Evolutionary conservation across 2,113 vertebrate species (phyloP).

Genomic region (Rhabdomys dilectus): DNA sequence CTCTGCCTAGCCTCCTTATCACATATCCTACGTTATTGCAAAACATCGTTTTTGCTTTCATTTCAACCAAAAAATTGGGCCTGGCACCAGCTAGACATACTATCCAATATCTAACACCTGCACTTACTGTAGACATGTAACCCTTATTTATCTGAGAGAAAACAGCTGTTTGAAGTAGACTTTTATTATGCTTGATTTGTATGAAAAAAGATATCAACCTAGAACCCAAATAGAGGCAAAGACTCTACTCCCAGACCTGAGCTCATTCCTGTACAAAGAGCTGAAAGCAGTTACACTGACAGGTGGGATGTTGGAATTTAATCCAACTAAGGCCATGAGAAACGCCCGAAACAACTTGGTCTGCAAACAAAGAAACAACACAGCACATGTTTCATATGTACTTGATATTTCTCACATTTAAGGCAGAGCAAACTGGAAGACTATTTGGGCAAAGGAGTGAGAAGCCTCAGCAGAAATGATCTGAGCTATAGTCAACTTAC

Average conservation of each 20-base stretch:
- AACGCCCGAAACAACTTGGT: background rate
- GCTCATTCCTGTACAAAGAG: background rate
- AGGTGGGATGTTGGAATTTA: background rate
- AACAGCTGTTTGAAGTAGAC: background rate
- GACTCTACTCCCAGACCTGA: background rate
- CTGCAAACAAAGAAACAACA: background rate
- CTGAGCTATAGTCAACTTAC: slow-evolving; percentile 62
- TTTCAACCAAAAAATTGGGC: background rate
- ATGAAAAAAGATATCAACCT: background rate
- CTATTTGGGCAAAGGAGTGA: slow-evolving; percentile 40
- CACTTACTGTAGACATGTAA: background rate
- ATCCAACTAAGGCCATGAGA: background rate
- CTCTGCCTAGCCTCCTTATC: slow-evolving; percentile 27
- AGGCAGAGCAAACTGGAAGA: slow-evolving; percentile 46
- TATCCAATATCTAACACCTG: background rate
- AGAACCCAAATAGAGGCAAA: background rate
- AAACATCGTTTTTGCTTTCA: slow-evolving; percentile 36
- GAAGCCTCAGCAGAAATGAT: slow-evolving; percentile 50
- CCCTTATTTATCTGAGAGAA: slow-evolving; percentile 38
- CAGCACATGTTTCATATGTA: background rate
- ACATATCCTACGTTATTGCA: slow-evolving; percentile 26
- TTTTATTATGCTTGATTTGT: background rate
- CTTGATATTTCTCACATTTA: background rate
- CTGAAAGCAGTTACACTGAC: background rate
- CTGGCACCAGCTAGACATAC: background rate